Evolutionary conservation across 2,888 invertebrate species (phyloP), one percentile per base, ranked within the genome.

Genomic region (Pyrgus malvae): DNA sequence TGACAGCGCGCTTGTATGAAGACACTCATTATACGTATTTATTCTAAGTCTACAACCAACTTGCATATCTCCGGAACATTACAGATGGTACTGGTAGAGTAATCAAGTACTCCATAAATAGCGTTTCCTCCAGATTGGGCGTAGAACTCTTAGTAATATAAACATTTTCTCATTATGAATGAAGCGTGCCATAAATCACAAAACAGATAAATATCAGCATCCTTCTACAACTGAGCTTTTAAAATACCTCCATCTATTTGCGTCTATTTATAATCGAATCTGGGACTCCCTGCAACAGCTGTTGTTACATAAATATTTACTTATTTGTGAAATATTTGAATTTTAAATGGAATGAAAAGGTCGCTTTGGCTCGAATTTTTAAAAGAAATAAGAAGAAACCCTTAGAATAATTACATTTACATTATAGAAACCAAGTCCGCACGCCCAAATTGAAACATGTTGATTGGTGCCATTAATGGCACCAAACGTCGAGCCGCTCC

Each of bases 201-300:
- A 31, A 35, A 35, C 21, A 25, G 14, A 35, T 42, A 50, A 50
- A 50, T 42, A 41, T 35, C 23, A 1, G 31, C 40, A 49, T 50
- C 50, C 42, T 42, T 42, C 42, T 41, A 49, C 12, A 46, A 33
- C 11, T 19, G 19, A 40, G 49, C 50, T 50, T 50, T 50, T 42
- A 42, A 23, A 50, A 50, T 50, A 42, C 49, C 19, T 31, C 17
- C n/a, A 23, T 42, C 23, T 51, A 25, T 35, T 33, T 33, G 11
- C 5, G 33, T 51, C 51, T 51, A 51, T 51, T 51, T 51, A 35
- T 44, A 51, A 16, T 11, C 21, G 41, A 27, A 51, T 44, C 19
- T 37, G 23, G 42, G 51, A 14, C 44, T 44, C 33, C 42, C 35
- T 40, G 25, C 19, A 35, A 17, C 51, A 44, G 44, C 51, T 51